Percentiles rank a stretch among this genome's conserved stretches.
phyloP scores from a whole-genome alignment of 2,888 invertebrate genomes.

The Stictocephala bisonia region DNA sequence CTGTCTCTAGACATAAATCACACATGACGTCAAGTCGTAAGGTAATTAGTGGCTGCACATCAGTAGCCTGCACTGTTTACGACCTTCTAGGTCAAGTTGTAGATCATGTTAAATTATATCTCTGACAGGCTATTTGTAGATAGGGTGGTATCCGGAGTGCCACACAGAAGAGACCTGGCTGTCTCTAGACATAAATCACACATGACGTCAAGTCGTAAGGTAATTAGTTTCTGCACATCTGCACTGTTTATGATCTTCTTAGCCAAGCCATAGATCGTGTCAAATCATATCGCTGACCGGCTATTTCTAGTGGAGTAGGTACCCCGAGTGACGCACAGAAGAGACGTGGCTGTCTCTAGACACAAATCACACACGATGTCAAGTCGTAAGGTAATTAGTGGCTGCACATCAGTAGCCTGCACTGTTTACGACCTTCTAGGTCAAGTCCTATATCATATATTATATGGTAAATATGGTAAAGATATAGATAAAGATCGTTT shows the following conservation, averaged over 20 bases:
- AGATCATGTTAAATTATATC: constrained; percentile 5
- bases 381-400: constrained; percentile 33
- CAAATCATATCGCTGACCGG: constrained; percentile 23
- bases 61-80: constrained; percentile 10
- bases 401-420: constrained; percentile 12
- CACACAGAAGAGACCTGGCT: no score
- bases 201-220: constrained; percentile 16
- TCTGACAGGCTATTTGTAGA: constrained; percentile 24
- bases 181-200: no score
- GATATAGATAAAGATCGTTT: no score
- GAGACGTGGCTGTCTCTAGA: no score
- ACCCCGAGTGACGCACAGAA: no score
- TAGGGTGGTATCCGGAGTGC: no score
- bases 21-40: constrained; percentile 18
- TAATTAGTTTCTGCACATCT: constrained; percentile 28
- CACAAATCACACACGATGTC: constrained; percentile 21
- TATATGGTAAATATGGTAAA: no score
- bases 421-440: constrained; percentile 3
- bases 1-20: no score
- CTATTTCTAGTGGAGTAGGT: constrained; percentile 28
- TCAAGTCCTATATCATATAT: not conserved
- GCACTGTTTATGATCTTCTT: constrained; percentile 9
- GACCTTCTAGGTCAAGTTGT: no score
- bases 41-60: constrained; percentile 25
- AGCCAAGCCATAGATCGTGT: not conserved